Conservation (phyloP, 2,113 vertebrate genomes). For the Semicossyphus pulcher region DNA sequence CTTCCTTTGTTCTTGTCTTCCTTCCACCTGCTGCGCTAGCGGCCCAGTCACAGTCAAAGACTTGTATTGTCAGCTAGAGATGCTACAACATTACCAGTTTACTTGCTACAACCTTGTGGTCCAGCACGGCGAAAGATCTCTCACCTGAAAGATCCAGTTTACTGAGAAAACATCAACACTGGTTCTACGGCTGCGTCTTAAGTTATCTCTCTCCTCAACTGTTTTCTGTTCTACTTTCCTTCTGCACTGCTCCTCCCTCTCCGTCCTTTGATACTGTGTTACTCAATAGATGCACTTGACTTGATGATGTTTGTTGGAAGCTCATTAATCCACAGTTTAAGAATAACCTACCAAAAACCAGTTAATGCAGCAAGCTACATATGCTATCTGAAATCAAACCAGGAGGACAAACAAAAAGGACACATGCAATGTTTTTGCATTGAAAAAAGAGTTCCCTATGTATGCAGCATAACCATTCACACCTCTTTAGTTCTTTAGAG, state of each 20-base stretch:
- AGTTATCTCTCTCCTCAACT: not conserved
- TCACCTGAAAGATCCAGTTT: not conserved
- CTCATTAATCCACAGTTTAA: too few relatives aligned
- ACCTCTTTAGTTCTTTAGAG: too few relatives aligned
- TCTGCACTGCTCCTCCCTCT: conserved; percentile 11
- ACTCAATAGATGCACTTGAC: not conserved
- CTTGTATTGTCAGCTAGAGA: conserved; percentile 77
- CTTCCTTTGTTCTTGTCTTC: not conserved
- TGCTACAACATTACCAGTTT: not conserved
- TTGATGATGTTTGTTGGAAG: too few relatives aligned
- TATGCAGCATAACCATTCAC: too few relatives aligned
- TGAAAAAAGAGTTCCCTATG: too few relatives aligned
- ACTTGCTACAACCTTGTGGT: not conserved
- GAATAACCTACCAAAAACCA: too few relatives aligned
- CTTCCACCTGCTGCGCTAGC: conserved; percentile 53
- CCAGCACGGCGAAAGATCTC: not conserved
- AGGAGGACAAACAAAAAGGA: too few relatives aligned
- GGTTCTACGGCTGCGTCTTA: not conserved
- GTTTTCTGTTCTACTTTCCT: not conserved
- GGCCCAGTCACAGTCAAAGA: conserved; percentile 79
- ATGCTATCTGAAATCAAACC: too few relatives aligned
- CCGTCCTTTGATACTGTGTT: not conserved
- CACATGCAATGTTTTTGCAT: too few relatives aligned
- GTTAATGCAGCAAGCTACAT: too few relatives aligned
- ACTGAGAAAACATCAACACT: not conserved